These are phyloP conservation scores for Chorisops tibialis DNA, from an alignment of 2,888 invertebrate genomes.

Conservation along the genomic window DNA sequence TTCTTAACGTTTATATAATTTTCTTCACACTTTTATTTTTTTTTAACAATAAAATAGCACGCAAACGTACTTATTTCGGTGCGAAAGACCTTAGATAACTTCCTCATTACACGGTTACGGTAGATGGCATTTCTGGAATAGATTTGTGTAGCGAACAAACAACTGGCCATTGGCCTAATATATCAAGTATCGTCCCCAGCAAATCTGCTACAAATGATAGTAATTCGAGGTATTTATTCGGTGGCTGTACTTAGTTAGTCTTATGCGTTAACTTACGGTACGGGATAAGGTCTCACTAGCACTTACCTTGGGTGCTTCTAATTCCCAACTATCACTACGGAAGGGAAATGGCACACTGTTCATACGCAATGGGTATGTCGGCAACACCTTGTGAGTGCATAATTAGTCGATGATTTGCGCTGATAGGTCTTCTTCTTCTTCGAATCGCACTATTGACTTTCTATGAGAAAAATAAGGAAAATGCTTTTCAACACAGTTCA, in stretches of 20 bases:
- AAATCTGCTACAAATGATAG: constrained; percentile 2
- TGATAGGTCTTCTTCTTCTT: background rate
- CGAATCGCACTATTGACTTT: background rate
- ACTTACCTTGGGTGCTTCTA: constrained; percentile 13
- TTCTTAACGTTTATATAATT: constrained; percentile 6
- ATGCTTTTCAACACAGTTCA: no score
- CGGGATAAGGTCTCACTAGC: no score
- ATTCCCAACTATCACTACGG: background rate
- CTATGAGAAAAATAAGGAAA: no score
- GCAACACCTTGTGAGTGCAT: constrained; percentile 15
- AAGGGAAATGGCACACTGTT: constrained; percentile 6
- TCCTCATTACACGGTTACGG: constrained; percentile 25
- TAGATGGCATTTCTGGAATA: constrained; percentile 25
- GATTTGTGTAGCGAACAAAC: background rate
- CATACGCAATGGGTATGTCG: constrained; percentile 7
- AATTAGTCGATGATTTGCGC: constrained; percentile 13
- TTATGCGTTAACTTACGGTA: no score
- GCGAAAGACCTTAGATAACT: constrained; percentile 20
- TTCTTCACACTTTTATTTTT: background rate
- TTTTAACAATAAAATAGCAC: constrained; percentile 7
- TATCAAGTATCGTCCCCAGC: background rate
- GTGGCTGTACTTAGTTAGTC: background rate
- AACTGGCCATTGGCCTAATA: constrained; percentile 7
- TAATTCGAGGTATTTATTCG: constrained; percentile 15
- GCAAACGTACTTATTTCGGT: constrained; percentile 20